Evolutionary conservation across 2,888 invertebrate species (phyloP).

Genomic region (Thereva unica): DNA sequence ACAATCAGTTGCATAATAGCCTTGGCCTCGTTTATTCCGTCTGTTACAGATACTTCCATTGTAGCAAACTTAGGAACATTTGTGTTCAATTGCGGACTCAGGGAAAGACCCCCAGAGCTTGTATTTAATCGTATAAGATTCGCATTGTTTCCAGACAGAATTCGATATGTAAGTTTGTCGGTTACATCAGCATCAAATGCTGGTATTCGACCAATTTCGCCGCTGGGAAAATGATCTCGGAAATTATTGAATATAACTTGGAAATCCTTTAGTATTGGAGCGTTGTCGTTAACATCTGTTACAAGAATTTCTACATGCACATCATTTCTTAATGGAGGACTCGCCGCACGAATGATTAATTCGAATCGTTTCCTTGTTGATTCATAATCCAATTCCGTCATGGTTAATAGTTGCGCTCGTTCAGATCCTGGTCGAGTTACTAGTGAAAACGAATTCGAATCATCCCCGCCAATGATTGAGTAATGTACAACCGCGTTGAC

Average conservation of each 20-base stretch:
- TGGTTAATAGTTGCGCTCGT: slow-evolving; percentile 84
- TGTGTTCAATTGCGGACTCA: slow-evolving; percentile 92
- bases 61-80: slow-evolving; percentile 92
- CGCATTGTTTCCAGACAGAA: slow-evolving; percentile 91
- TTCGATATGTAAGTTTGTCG: slow-evolving; percentile 78
- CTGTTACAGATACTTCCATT: slow-evolving; percentile 91
- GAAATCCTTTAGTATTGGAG: slow-evolving; percentile 89
- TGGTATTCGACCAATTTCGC: slow-evolving; percentile 87
- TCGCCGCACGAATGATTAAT: slow-evolving; percentile 85
- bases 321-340: slow-evolving; percentile 86
- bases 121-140: slow-evolving; percentile 83
- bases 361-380: slow-evolving; percentile 89
- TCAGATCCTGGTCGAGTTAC: slow-evolving; percentile 81
- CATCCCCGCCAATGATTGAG: slow-evolving; percentile 91
- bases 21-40: slow-evolving; percentile 91
- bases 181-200: slow-evolving; percentile 94
- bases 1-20: slow-evolving; percentile 91
- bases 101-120: slow-evolving; percentile 78
- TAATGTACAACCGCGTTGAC: slow-evolving; percentile 90
- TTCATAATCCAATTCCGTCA: slow-evolving; percentile 94
- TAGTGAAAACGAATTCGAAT: slow-evolving; percentile 82
- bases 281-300: slow-evolving; percentile 94
- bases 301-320: slow-evolving; percentile 86
- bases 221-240: slow-evolving; percentile 90
- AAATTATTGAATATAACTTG: slow-evolving; percentile 94